A percentile compares a stretch with the other conserved stretches of the same genome.
Conservation (phyloP, 2,113 vertebrate species). For the Thryonomys swinderianus region DNA sequence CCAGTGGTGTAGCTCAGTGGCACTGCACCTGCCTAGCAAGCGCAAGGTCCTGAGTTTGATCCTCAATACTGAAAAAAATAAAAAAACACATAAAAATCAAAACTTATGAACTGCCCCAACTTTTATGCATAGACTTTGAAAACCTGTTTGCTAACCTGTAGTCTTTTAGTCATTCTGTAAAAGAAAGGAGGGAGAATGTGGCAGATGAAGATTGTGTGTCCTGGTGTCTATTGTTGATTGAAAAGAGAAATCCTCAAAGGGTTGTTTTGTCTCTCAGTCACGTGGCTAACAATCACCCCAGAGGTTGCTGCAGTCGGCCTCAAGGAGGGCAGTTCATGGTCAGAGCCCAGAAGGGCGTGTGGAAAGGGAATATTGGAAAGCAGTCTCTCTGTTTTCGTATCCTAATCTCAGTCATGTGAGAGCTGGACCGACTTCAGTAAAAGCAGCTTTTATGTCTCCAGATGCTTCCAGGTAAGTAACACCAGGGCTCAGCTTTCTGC, state of each 20-base stretch:
- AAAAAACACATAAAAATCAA: no score
- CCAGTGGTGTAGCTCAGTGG: no score
- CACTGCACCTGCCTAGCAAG: no score
- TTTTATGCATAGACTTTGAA: neutral
- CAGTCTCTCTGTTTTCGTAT: neutral
- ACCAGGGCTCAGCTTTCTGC: conserved; percentile 33
- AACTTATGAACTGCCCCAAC: neutral
- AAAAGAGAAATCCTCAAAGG: conserved; percentile 49
- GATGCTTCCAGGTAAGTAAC: conserved; percentile 35
- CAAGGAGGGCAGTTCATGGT: conserved; percentile 31
- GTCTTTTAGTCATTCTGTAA: neutral
- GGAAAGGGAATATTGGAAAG: conserved; percentile 54
- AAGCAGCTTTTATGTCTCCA: conserved; percentile 55
- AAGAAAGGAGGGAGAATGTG: conserved; percentile 13
- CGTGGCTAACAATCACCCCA: conserved; percentile 13
- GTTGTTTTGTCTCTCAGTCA: conserved; percentile 7
- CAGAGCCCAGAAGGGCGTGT: neutral
- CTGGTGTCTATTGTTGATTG: neutral
- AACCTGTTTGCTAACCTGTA: neutral
- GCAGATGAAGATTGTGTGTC: conserved; percentile 37
- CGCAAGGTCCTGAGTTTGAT: no score
- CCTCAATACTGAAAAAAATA: no score
- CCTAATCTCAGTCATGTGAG: conserved; percentile 52
- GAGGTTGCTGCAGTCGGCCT: neutral
- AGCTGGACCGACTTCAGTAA: conserved; percentile 7